Conservation (phyloP, 2,797 vertebrate species). For the Halcyon leucocephala region DNA sequence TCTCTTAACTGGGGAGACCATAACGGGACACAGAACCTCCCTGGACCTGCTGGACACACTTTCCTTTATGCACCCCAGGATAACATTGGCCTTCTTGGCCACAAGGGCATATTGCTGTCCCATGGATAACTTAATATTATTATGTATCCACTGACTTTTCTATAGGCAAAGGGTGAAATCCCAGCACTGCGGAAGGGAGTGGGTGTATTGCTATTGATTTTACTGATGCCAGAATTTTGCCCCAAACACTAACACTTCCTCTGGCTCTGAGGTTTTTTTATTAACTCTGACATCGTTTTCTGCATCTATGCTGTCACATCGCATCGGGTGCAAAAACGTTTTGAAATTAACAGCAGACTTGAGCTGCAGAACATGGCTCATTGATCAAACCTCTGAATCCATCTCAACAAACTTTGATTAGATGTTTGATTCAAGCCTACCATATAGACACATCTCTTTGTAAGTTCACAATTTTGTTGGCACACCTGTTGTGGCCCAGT, state of each 20-base stretch:
- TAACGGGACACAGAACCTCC: too few relatives aligned
- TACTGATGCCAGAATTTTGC: constrained; percentile 24
- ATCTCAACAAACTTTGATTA: not conserved
- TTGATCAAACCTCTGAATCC: not conserved
- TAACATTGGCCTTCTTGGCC: too few relatives aligned
- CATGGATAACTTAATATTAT: not conserved
- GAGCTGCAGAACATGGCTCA: not conserved
- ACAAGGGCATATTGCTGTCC: too few relatives aligned
- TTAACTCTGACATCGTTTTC: not conserved
- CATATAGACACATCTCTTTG: not conserved
- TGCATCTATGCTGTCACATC: not conserved
- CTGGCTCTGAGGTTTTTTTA: not conserved
- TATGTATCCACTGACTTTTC: accelerated
- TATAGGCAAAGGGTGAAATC: not conserved
- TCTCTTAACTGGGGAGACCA: too few relatives aligned
- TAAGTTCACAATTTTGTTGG: not conserved
- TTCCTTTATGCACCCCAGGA: too few relatives aligned
- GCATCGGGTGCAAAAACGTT: not conserved
- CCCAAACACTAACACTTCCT: not conserved
- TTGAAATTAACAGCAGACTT: not conserved
- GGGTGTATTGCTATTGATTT: not conserved
- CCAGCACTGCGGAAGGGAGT: not conserved
- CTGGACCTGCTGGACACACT: too few relatives aligned
- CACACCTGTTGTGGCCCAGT: constrained; percentile 24
- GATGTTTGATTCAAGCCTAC: not conserved